Conservation (phyloP, 1,140 invertebrate genomes). For the Drosophila lacertosa region DNA sequence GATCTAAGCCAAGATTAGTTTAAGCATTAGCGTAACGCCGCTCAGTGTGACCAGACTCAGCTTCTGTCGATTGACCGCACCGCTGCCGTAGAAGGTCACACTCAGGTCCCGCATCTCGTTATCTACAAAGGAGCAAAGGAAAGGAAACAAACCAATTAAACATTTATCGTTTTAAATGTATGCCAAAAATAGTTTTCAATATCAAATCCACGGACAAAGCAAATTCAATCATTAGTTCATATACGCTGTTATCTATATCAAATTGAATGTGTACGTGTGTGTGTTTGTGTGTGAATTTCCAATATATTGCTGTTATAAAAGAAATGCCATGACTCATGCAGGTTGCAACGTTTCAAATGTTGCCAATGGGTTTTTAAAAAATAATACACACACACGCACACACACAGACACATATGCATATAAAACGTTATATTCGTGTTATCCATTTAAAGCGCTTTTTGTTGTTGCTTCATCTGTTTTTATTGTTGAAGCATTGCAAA, state of each 20-base stretch:
- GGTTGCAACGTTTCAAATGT: constrained; percentile 32
- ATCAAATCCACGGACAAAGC: constrained; percentile 6
- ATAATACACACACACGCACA: constrained; percentile 14
- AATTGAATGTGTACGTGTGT: background rate
- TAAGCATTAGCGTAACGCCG: constrained; percentile 57
- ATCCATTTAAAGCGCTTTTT: constrained; percentile 37
- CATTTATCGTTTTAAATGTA: constrained; percentile 9
- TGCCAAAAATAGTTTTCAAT: constrained; percentile 18
- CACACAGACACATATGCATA: background rate
- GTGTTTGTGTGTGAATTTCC: background rate
- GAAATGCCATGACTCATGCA: constrained; percentile 37
- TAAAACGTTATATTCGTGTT: constrained; percentile 29
- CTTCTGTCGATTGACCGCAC: constrained; percentile 69
- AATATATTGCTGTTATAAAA: constrained; percentile 24
- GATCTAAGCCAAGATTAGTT: constrained; percentile 61
- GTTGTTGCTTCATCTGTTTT: background rate
- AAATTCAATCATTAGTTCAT: constrained; percentile 22
- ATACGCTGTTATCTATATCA: constrained; percentile 1
- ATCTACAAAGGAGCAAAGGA: constrained; percentile 65
- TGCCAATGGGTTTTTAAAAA: constrained; percentile 18
- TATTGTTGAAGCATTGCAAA: constrained; percentile 30
- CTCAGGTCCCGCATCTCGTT: constrained; percentile 82
- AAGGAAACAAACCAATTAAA: constrained; percentile 3
- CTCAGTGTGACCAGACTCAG: constrained; percentile 61
- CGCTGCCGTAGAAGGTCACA: constrained; percentile 83